phyloP scores from a whole-genome alignment of 2,797 vertebrate species.

The Catharus ustulatus region DNA sequence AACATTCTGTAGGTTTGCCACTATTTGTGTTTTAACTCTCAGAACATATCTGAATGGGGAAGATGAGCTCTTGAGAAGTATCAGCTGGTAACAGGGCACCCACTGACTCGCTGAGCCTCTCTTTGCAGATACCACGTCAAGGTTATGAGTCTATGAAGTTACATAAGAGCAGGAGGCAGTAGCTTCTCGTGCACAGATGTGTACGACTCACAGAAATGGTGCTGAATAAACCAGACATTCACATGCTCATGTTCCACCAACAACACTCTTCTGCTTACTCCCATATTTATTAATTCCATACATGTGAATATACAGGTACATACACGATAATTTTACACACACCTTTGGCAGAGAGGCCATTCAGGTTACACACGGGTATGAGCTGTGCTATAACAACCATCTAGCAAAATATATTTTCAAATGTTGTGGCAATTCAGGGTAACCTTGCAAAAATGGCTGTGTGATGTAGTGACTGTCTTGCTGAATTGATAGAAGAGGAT shows the following conservation, averaged over 20 bases:
- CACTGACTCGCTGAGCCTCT: background rate
- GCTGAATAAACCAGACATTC: background rate
- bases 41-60: background rate
- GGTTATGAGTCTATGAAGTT: background rate
- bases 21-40: background rate
- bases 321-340: background rate
- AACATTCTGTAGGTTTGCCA: background rate
- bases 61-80: background rate
- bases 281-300: background rate
- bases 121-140: background rate
- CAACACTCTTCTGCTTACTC: background rate
- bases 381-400: background rate
- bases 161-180: background rate
- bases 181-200: background rate
- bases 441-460: background rate
- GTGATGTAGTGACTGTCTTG: background rate
- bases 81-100: background rate
- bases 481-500: slow-evolving; percentile 11
- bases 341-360: background rate
- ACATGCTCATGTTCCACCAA: background rate
- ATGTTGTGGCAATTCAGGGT: background rate
- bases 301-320: background rate
- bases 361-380: background rate
- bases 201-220: background rate
- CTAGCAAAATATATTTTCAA: background rate